phyloP scores from a whole-genome alignment of 2,888 invertebrate genomes.

The Cremastobaeus sp. region DNA sequence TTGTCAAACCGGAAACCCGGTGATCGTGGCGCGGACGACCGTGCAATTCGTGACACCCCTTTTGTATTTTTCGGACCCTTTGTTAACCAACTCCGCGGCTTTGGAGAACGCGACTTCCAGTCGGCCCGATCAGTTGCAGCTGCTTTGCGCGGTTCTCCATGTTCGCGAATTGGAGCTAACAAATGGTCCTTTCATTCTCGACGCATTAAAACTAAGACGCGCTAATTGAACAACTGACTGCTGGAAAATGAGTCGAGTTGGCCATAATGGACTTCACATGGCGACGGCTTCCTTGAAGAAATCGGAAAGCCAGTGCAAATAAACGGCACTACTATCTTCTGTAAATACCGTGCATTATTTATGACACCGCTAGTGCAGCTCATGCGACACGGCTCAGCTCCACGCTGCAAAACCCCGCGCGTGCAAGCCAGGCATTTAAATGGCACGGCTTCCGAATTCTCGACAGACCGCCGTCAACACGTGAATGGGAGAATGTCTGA shows the following conservation, averaged over 20 bases:
- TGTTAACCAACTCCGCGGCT: not conserved
- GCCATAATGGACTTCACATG: slow-evolving; percentile 13
- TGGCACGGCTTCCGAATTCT: too few relatives aligned
- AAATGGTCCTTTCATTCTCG: slow-evolving; percentile 9
- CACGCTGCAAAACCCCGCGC: too few relatives aligned
- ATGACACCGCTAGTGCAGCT: too few relatives aligned
- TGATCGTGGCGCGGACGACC: too few relatives aligned
- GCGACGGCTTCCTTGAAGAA: slow-evolving; percentile 35
- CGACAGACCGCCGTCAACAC: too few relatives aligned
- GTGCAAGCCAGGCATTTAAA: too few relatives aligned
- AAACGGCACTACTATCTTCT: not conserved
- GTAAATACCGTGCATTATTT: too few relatives aligned
- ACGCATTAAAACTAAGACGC: slow-evolving; percentile 22
- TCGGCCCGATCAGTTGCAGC: not conserved
- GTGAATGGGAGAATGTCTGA: slow-evolving; percentile 23
- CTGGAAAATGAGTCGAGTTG: slow-evolving; percentile 35
- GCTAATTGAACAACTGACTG: slow-evolving; percentile 36
- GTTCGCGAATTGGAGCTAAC: slow-evolving; percentile 6
- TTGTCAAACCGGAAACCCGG: too few relatives aligned
- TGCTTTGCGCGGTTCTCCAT: not conserved
- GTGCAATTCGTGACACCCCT: slow-evolving; percentile 13
- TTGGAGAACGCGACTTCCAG: not conserved
- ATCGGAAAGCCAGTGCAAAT: slow-evolving; percentile 24
- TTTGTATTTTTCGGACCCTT: slow-evolving; percentile 1
- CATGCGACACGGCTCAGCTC: too few relatives aligned